Evolutionary conservation across 2,797 vertebrate species (phyloP), one percentile per base, ranked within the genome.

Genomic region (Spondyliosoma cantharus): DNA sequence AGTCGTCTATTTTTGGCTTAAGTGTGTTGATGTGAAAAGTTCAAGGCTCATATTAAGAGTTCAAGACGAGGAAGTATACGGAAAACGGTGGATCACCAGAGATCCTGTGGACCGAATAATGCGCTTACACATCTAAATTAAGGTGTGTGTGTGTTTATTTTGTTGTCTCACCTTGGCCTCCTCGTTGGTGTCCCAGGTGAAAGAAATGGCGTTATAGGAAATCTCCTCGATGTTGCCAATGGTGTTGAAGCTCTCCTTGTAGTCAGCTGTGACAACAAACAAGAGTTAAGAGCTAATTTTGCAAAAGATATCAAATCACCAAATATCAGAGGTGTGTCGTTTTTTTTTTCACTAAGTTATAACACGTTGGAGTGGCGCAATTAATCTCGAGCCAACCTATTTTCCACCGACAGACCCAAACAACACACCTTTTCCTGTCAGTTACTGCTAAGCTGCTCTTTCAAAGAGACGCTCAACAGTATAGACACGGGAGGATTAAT

Each of bases 171-270:
- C 98, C 95, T 99, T 99, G 2, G 98, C 98, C 90, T 99, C 98
- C 63, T 99, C 98, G 0, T 97, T 99, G 85, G 99, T 97, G 92
- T 99, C 98, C 98, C 98, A 99, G 65, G 97, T 98, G 93, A 99
- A 99, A 83, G 98, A 99, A 86, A 99, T 98, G 90, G 97, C 97
- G 0, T 99, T 99, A 78, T 99, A 99, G 0, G 98, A 97, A 0
- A 99, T 99, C 95, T 99, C 98, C 83, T 99, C 98, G 0, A 99
- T 99, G 94, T 98, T 99, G 80, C 96, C 96, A 74, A 99, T 99
- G 61, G 98, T 99, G 86, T 99, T 99, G 94, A 99, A 99, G 93
- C 98, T 99, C 92, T 99, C 98, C 91, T 99, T 99, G 91, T 99
- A 99, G 92, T 99, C 98, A 43, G 98, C 98, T 99, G 86, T 71